These are phyloP conservation scores for Sinocyclocheilus grahami DNA, from an alignment of 2,113 vertebrate genomes.

Conservation along the genomic window DNA sequence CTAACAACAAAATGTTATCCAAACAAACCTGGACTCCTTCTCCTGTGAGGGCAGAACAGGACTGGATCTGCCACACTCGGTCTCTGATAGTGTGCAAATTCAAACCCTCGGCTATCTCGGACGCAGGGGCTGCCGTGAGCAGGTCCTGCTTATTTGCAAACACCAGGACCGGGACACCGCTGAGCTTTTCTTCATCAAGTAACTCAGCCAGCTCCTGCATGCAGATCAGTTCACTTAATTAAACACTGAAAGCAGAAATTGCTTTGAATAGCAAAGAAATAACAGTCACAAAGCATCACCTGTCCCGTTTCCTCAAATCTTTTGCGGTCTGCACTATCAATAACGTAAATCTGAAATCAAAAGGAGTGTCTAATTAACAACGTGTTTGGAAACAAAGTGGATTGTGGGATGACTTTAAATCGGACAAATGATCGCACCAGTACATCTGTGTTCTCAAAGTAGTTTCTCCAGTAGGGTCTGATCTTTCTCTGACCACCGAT, in stretches of 20 bases:
- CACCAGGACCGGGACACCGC: constrained; percentile 93
- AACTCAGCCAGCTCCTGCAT: constrained; percentile 92
- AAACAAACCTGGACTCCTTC: constrained; percentile 92
- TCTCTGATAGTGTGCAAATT: constrained; percentile 98
- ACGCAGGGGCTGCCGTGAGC: constrained; percentile 94
- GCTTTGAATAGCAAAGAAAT: neutral
- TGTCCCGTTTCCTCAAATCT: constrained; percentile 98
- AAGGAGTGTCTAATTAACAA: constrained; percentile 18
- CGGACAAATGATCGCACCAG: constrained; percentile 79
- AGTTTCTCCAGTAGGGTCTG: constrained; percentile 97
- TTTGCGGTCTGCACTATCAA: constrained; percentile 98
- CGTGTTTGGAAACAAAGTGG: neutral
- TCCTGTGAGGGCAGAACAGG: constrained; percentile 95
- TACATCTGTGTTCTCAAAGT: constrained; percentile 99
- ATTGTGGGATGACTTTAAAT: neutral
- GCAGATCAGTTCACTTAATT: constrained; percentile 16
- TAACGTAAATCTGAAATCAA: constrained; percentile 93
- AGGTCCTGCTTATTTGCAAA: constrained; percentile 99
- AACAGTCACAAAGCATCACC: constrained; percentile 71
- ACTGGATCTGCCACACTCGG: constrained; percentile 98
- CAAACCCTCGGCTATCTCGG: constrained; percentile 95
- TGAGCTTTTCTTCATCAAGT: constrained; percentile 85
- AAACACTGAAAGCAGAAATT: neutral
- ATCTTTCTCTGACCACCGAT: constrained; percentile 99
- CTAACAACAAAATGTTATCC: neutral